phyloP scores from a whole-genome alignment of 2,113 vertebrate genomes.

The Tenebrosternarchus preto region DNA sequence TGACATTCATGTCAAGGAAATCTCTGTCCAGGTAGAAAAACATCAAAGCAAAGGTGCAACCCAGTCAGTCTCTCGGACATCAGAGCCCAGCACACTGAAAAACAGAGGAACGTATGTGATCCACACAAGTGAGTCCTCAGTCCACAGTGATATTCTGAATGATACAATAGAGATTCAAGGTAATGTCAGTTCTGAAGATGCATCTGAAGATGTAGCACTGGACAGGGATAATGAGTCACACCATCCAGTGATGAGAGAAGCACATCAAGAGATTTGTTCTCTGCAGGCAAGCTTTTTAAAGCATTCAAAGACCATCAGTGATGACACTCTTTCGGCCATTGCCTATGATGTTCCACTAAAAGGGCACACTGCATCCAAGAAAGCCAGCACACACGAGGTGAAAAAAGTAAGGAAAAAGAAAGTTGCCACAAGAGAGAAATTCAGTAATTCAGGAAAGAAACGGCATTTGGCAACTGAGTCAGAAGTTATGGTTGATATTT shows the following conservation, averaged over 20 bases:
- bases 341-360: background rate
- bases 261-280: background rate
- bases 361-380: conserved; percentile 55
- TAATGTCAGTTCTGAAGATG: background rate
- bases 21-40: background rate
- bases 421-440: background rate
- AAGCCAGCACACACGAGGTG: conserved; percentile 41
- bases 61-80: background rate
- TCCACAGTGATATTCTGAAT: background rate
- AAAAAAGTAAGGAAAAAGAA: conserved; percentile 48
- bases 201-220: background rate
- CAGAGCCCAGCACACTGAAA: conserved; percentile 23
- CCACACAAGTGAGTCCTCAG: background rate
- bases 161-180: conserved; percentile 1
- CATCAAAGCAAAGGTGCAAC: background rate
- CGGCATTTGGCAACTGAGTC: conserved; percentile 22
- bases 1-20: background rate
- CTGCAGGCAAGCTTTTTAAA: background rate
- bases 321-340: conserved; percentile 10
- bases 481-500: background rate
- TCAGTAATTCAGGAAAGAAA: conserved; percentile 7
- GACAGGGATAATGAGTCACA: background rate
- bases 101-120: conserved; percentile 63
- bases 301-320: background rate
- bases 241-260: conserved; percentile 10